phyloP scores from a whole-genome alignment of 2,113 vertebrate species.

The Carettochelys insculpta region DNA sequence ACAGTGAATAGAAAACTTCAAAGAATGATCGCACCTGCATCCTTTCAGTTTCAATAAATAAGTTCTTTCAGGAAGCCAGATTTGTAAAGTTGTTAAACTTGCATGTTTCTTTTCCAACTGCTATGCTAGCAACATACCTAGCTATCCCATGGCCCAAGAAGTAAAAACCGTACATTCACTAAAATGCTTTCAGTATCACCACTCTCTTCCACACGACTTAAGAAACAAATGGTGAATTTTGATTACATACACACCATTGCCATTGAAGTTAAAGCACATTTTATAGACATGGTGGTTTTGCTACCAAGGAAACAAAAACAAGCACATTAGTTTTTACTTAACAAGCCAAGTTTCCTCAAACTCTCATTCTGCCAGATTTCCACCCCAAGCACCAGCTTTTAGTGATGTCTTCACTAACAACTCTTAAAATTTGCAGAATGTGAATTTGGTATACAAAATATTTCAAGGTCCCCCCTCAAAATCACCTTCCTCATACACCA shows the following conservation, averaged over 20 bases:
- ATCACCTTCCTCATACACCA: neutral
- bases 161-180: neutral
- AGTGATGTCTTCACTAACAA: neutral
- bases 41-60: neutral
- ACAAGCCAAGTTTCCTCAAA: neutral
- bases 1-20: neutral
- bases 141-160: neutral
- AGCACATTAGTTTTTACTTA: neutral
- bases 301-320: neutral
- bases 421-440: neutral
- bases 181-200: neutral
- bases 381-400: neutral
- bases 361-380: neutral
- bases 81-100: neutral
- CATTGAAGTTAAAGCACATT: neutral
- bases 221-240: neutral
- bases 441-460: neutral
- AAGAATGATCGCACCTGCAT: neutral
- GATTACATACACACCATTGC: neutral
- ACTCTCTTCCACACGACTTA: neutral
- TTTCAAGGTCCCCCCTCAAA: neutral
- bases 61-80: neutral
- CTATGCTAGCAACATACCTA: neutral
- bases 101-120: neutral
- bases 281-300: neutral